These are phyloP conservation scores for Antechinus stuartii DNA, from an alignment of 2,113 vertebrate genomes.

Conservation along the genomic window DNA sequence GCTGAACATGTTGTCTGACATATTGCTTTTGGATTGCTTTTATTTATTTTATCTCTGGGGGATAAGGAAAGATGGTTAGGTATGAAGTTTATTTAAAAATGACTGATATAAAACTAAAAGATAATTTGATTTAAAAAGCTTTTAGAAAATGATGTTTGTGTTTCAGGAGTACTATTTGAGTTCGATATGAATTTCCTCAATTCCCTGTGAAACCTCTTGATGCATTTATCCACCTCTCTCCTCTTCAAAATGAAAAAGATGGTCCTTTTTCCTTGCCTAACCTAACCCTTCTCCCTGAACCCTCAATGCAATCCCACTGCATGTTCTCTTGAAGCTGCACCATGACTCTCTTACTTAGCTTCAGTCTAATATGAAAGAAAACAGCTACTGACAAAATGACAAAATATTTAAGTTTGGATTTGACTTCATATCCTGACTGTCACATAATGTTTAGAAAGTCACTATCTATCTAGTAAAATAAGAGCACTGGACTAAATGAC, in stretches of 20 bases:
- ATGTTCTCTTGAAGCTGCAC: neutral
- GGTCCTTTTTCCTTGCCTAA: neutral
- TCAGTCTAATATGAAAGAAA: neutral
- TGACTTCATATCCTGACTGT: neutral
- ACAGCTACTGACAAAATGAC: neutral
- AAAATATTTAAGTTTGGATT: neutral
- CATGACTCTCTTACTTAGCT: neutral
- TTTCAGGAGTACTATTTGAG: neutral
- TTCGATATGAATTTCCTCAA: neutral
- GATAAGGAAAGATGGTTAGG: neutral
- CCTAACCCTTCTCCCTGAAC: neutral
- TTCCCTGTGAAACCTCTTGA: neutral
- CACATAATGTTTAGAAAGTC: no score
- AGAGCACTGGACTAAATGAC: neutral
- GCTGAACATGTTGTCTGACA: neutral
- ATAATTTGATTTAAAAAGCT: neutral
- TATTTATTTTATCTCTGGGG: neutral
- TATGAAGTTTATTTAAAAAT: neutral
- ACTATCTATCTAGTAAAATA: neutral
- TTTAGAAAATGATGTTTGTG: neutral
- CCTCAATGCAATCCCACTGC: neutral
- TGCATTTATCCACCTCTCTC: neutral
- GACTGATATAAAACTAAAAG: neutral
- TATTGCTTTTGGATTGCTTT: neutral
- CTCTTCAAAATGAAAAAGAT: neutral